These are phyloP conservation scores for Phalacrocorax pelagicus DNA, from an alignment of 2,113 vertebrate species.

Conservation along the genomic window DNA sequence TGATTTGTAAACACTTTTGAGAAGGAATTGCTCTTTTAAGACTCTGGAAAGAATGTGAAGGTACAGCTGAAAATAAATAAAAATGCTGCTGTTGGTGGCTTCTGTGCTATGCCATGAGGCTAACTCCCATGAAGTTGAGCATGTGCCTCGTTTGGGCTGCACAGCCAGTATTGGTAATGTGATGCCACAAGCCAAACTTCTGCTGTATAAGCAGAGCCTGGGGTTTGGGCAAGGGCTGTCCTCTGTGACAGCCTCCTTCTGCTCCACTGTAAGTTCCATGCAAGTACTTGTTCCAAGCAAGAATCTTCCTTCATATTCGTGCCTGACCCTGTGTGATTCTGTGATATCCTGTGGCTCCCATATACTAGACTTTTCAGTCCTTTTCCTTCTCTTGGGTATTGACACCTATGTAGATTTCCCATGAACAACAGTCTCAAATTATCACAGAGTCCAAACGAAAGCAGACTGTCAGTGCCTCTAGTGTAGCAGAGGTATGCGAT, in stretches of 20 bases:
- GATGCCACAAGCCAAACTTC: not conserved
- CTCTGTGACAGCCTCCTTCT: not conserved
- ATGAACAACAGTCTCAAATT: not conserved
- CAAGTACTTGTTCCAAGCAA: not conserved
- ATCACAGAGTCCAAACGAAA: rapidly evolving
- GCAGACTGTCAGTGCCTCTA: not conserved
- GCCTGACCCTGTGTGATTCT: not conserved
- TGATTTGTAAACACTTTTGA: not conserved
- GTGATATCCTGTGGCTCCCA: not conserved
- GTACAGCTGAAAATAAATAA: not conserved
- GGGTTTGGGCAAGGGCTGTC: not conserved
- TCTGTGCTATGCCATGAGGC: not conserved
- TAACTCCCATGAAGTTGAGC: not conserved
- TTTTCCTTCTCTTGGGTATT: not conserved
- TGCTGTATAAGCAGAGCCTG: not conserved
- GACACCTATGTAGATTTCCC: not conserved
- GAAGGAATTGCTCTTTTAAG: not conserved
- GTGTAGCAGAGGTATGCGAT: rapidly evolving
- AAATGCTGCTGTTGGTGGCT: not conserved
- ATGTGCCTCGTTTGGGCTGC: not conserved
- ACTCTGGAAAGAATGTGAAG: not conserved
- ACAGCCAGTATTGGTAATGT: not conserved
- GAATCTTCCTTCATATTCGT: not conserved
- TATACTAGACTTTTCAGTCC: not conserved
- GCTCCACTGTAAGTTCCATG: not conserved